Evolutionary conservation across 2,113 vertebrate species (phyloP).

Genomic region (Porphyrio hochstetteri): DNA sequence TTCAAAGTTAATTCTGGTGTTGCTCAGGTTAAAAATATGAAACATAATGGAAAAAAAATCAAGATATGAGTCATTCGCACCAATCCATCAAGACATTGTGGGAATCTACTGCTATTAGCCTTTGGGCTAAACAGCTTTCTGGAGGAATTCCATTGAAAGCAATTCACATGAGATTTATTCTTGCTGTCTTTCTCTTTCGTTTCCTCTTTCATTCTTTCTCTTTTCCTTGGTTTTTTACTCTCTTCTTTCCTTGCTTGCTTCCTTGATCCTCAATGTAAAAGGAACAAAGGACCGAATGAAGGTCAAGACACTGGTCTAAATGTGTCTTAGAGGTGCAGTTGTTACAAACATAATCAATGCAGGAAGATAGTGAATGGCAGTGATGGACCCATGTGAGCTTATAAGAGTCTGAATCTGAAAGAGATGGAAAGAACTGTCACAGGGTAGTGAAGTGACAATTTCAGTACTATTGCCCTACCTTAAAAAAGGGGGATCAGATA

Average conservation of each 20-base stretch:
- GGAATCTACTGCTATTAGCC: not conserved
- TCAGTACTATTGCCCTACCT: not conserved
- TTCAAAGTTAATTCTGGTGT: slow-evolving; percentile 3
- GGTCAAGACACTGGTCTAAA: rapidly evolving
- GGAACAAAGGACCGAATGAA: not conserved
- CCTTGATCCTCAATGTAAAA: not conserved
- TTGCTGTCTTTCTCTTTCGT: too few relatives aligned
- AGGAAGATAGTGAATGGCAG: not conserved
- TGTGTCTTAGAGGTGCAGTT: not conserved
- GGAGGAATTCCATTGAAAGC: slow-evolving; percentile 8
- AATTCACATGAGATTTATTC: not conserved
- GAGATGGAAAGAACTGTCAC: not conserved
- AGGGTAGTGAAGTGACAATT: not conserved
- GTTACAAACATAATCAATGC: not conserved
- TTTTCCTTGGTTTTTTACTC: not conserved
- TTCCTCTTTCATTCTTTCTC: too few relatives aligned
- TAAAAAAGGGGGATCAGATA: not conserved
- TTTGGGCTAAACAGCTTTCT: not conserved
- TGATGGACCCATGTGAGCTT: not conserved
- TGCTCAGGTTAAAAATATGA: not conserved
- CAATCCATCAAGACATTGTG: not conserved
- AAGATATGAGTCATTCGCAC: not conserved
- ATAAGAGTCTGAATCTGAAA: not conserved
- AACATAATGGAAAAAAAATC: not conserved
- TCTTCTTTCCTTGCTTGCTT: not conserved